Evolutionary conservation across 2,888 invertebrate species (phyloP).

Genomic region (Drosophila dives): DNA sequence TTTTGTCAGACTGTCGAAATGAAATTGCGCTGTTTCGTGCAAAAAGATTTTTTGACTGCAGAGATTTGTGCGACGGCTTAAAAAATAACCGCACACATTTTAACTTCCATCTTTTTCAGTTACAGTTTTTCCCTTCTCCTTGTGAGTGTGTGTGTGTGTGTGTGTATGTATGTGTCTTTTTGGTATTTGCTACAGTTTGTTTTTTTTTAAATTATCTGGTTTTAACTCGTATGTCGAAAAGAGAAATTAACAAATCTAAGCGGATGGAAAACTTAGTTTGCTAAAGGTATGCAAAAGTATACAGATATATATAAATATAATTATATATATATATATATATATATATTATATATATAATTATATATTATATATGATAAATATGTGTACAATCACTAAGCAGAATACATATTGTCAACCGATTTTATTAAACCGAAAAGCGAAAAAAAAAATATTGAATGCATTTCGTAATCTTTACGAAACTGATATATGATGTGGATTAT

Average conservation of each 20-base stretch:
- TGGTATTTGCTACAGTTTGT: constrained; percentile 1
- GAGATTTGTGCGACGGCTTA: constrained; percentile 18
- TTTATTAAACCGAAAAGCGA: too few relatives aligned
- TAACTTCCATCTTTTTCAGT: background rate
- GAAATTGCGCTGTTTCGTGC: constrained; percentile 49
- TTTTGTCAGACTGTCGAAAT: constrained; percentile 56
- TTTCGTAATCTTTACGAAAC: background rate
- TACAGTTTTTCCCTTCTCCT: background rate
- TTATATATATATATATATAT: too few relatives aligned
- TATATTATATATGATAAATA: too few relatives aligned
- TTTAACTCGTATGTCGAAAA: constrained; percentile 19
- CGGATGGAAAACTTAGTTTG: background rate
- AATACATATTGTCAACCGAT: background rate
- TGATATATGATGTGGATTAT: background rate
- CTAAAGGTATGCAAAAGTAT: background rate
- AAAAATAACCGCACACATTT: constrained; percentile 8
- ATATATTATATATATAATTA: too few relatives aligned
- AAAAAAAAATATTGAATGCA: background rate
- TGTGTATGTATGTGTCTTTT: background rate
- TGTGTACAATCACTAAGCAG: too few relatives aligned
- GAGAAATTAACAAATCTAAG: constrained; percentile 10
- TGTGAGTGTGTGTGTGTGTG: background rate
- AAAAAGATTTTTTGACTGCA: constrained; percentile 42
- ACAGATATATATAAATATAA: too few relatives aligned
- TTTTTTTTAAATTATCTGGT: background rate